These are phyloP conservation scores for Mesochorus sp. DNA, from an alignment of 2,888 invertebrate species.

Conservation along the genomic window DNA sequence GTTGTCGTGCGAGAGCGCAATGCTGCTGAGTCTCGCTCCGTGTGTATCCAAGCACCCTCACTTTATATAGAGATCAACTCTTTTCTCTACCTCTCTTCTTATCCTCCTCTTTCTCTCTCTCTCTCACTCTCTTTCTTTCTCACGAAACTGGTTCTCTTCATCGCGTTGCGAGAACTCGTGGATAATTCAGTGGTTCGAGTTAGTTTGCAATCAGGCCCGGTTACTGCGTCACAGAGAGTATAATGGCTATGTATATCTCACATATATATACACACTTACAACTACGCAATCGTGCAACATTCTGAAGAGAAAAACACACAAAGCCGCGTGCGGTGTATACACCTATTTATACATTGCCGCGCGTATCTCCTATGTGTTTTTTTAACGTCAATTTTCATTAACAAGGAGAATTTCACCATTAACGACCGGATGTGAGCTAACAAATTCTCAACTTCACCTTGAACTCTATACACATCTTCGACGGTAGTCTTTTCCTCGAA, in stretches of 20 bases:
- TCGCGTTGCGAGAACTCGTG: constrained; percentile 42
- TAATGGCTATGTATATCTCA: not conserved
- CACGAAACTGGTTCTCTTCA: constrained; percentile 39
- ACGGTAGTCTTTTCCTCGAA: constrained; percentile 15
- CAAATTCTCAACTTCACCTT: constrained; percentile 30
- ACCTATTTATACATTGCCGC: not conserved
- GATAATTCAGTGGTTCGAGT: constrained; percentile 52
- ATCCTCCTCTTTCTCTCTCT: not conserved
- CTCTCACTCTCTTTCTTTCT: not conserved
- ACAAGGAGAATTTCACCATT: not conserved
- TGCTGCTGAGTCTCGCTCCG: not conserved
- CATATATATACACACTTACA: not conserved
- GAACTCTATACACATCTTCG: constrained; percentile 4
- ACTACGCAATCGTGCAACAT: not conserved
- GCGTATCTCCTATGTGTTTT: not conserved
- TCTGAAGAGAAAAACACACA: constrained; percentile 8
- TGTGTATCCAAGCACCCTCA: not conserved
- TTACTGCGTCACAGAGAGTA: constrained; percentile 2
- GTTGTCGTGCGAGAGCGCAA: not conserved
- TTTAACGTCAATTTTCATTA: not conserved
- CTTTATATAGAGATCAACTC: not conserved
- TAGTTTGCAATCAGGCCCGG: constrained; percentile 31
- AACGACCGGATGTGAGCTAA: constrained; percentile 40
- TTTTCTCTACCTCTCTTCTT: not conserved
- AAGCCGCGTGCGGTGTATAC: not conserved